These are phyloP conservation scores for Istiophorus platypterus DNA, from an alignment of 2,113 vertebrate species.

Conservation along the genomic window DNA sequence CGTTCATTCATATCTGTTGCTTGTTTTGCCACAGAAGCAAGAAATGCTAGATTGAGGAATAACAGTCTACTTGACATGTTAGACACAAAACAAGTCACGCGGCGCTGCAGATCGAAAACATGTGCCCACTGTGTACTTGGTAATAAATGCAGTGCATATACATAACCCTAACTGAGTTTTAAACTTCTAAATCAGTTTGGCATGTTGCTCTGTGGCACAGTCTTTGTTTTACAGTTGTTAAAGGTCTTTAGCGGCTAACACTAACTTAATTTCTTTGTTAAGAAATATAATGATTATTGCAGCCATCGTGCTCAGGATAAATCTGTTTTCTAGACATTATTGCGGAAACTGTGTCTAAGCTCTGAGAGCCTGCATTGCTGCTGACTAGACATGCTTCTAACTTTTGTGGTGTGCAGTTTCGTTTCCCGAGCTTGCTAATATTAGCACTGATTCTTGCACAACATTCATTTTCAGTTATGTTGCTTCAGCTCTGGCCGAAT, in stretches of 20 bases:
- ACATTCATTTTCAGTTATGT: not conserved
- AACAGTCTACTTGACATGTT: conserved; percentile 36
- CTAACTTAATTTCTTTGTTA: not conserved
- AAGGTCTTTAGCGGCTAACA: not conserved
- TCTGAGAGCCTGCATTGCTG: not conserved
- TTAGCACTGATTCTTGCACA: not conserved
- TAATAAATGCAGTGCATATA: conserved; percentile 24
- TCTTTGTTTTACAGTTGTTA: not conserved
- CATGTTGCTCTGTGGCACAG: not conserved
- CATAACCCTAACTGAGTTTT: conserved; percentile 12
- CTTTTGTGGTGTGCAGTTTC: too few relatives aligned
- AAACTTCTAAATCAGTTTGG: conserved; percentile 11
- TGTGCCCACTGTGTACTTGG: conserved; percentile 15
- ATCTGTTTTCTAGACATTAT: not conserved
- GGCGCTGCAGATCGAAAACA: conserved; percentile 44
- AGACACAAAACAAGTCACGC: conserved; percentile 45
- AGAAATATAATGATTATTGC: not conserved
- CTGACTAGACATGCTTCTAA: not conserved
- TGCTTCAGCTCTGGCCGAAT: not conserved
- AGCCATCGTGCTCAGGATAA: not conserved
- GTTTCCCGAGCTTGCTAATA: not conserved
- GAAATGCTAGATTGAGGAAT: conserved; percentile 48
- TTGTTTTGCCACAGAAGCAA: conserved; percentile 58
- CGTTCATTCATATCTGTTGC: conserved; percentile 22
- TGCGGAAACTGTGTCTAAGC: not conserved